Percentiles rank a stretch among this genome's conserved stretches.
Evolutionary conservation across 2,797 vertebrate species (phyloP).

Genomic region (Halcyon smyrnensis): DNA sequence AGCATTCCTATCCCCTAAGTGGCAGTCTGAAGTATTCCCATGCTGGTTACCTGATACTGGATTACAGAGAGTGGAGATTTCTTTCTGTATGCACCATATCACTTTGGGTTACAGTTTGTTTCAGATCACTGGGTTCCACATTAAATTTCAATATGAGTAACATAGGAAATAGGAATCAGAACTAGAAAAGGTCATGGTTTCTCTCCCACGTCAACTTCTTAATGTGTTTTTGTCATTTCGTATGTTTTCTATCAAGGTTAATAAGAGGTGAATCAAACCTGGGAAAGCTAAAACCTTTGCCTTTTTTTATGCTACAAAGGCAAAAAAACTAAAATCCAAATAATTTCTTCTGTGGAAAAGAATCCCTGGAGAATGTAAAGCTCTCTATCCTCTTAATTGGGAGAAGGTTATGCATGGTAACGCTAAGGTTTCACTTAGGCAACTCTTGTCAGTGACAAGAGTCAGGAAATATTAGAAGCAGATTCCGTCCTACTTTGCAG

Average conservation of each 20-base stretch:
- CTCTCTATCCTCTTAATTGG: neutral
- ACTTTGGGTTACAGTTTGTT: neutral
- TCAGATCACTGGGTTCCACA: neutral
- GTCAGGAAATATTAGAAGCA: neutral
- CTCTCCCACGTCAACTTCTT: neutral
- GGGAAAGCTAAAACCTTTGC: neutral
- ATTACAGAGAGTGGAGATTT: neutral
- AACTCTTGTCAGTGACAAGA: neutral
- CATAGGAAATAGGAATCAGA: neutral
- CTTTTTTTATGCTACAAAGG: neutral
- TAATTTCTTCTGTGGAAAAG: neutral
- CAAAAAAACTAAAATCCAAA: neutral
- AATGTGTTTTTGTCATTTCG: neutral
- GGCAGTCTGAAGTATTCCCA: neutral
- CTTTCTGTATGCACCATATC: neutral
- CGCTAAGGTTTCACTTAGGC: neutral
- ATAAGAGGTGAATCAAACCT: neutral
- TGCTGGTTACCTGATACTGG: neutral
- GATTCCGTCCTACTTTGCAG: neutral
- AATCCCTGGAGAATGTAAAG: neutral
- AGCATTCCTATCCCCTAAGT: neutral
- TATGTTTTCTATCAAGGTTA: neutral
- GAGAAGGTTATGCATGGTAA: neutral
- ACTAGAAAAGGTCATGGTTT: neutral
- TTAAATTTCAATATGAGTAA: neutral